Base-by-base conservation (phyloP, 2,797 vertebrate genomes). In the Phylloscopus collybita region DNA sequence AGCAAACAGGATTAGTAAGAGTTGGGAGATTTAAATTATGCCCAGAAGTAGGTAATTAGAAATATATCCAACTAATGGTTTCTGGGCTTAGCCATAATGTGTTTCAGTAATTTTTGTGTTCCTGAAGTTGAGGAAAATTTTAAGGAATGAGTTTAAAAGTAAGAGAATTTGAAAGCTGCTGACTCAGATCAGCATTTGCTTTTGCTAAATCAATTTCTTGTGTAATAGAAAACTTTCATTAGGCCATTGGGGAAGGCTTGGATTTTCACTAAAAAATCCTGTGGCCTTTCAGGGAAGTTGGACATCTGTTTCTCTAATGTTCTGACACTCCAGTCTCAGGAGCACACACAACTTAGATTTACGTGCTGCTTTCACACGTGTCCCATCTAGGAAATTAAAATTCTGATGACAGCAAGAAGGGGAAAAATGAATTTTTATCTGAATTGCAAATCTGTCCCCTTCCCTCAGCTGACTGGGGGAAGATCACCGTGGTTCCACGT, bases 201-300 rank as follows among this genome's bases (percentile, higher is more conserved):
- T 72, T 73, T 80, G 51, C 61, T 73, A 83, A 60, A 67, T 42
- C 32, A 64, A 82, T 60, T 54, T 18, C 23, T 71, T 72, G 13
- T 69, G 47, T 80, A 82, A 74, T 47, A 83, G 53, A 74, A 85
- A 74, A 83, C 42, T 51, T 88, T 40, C 22, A 44, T 80, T 71
- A 74, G 30, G 75, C 74, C 47, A 2, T 54, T 65, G 50, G 16
- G 27, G 92, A 71, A 78, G 61, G 27, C 50, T 82, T 61, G 16
- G 66, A 69, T 91, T 95, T 93, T 94, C 87, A 61, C 69, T 93
- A 49, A n/a, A 25, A 90, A 60, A 61, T 91, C 65, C 42, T 51
- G 3, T 69, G 54, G 51, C 54, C 40, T 91, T 82, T 53, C 61
- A 80, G 65, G 40, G 76, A 80, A 83, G 50, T 15, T 65, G 72